These are phyloP conservation scores for Penaeus vannamei DNA, from an alignment of 1,140 invertebrate species.

Conservation along the genomic window DNA sequence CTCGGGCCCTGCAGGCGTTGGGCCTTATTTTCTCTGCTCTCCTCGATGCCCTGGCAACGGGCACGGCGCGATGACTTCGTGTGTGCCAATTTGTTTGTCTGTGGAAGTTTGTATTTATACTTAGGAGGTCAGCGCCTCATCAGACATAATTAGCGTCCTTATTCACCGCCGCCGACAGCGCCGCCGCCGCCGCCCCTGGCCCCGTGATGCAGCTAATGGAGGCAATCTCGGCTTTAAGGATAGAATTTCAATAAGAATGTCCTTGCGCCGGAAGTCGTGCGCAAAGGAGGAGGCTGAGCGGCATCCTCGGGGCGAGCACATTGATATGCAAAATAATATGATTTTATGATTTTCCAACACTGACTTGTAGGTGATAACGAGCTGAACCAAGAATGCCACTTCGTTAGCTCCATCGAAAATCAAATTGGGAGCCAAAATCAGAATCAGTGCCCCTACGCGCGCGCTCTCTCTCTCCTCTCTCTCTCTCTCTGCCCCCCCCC, in stretches of 20 bases:
- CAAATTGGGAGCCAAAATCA: constrained; percentile 53
- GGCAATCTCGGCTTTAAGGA: too few species aligned
- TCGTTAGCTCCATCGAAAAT: constrained; percentile 53
- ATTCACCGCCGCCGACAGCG: too few species aligned
- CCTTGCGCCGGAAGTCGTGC: background rate
- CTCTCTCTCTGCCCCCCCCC: background rate
- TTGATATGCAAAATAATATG: constrained; percentile 58
- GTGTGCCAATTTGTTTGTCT: too few species aligned
- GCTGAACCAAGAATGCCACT: constrained; percentile 51
- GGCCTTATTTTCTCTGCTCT: too few species aligned
- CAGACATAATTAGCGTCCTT: too few species aligned
- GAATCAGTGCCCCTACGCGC: constrained; percentile 12
- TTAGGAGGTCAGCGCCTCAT: too few species aligned
- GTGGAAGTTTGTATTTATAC: too few species aligned
- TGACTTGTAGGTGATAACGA: constrained; percentile 49
- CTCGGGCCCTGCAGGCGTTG: too few species aligned
- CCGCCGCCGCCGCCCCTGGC: too few species aligned
- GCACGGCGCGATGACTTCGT: too few species aligned
- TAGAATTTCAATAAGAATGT: background rate
- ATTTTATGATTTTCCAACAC: constrained; percentile 31
- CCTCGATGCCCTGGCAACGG: too few species aligned
- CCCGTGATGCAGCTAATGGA: too few species aligned
- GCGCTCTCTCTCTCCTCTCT: background rate
- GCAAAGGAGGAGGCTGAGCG: background rate
- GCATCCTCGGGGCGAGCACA: background rate